Conservation (phyloP, 2,113 vertebrate species). For the Apodemus speciosus region DNA sequence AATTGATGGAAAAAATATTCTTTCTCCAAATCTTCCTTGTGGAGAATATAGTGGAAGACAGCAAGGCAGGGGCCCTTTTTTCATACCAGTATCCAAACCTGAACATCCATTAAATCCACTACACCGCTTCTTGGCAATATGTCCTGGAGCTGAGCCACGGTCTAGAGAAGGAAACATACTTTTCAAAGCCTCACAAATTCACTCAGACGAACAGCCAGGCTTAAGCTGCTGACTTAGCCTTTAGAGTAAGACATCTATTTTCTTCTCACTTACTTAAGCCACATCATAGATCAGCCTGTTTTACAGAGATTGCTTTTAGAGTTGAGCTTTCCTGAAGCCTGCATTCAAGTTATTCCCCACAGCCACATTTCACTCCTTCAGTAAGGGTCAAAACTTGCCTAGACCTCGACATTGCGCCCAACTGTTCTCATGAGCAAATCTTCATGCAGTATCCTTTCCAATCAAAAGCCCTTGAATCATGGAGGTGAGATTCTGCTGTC, state of each 20-base stretch:
- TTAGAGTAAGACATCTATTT: not conserved
- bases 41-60: not conserved
- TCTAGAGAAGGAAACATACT: not conserved
- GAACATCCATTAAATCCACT: not conserved
- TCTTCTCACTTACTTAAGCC: not conserved
- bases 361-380: not conserved
- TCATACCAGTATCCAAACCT: not conserved
- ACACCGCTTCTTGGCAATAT: not conserved
- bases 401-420: not conserved
- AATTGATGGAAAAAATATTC: not conserved
- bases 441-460: not conserved
- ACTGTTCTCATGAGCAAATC: not conserved
- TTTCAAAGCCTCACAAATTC: conserved; percentile 19
- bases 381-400: not conserved
- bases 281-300: not conserved
- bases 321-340: not conserved
- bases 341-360: not conserved
- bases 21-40: not conserved
- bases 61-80: not conserved
- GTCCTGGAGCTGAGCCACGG: not conserved
- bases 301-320: conserved; percentile 13
- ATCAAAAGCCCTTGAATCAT: not conserved
- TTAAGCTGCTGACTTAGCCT: not conserved
- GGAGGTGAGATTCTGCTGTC: not conserved
- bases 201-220: not conserved